These are phyloP conservation scores for Eptesicus fuscus DNA, from an alignment of 2,113 vertebrate genomes.

Conservation along the genomic window DNA sequence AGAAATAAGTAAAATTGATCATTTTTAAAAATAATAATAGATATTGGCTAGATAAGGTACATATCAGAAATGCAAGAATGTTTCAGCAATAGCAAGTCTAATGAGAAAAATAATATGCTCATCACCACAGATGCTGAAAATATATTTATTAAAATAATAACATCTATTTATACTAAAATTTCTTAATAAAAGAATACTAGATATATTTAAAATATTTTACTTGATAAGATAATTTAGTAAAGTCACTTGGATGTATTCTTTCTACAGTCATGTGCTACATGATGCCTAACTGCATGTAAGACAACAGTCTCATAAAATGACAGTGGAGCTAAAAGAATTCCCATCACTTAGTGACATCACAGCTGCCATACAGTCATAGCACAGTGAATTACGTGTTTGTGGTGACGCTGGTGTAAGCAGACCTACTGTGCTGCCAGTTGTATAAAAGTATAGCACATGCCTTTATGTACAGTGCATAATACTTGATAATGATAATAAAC, in stretches of 20 bases:
- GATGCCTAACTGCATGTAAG: not conserved
- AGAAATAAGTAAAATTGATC: slow-evolving; percentile 16
- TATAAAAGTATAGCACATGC: not conserved
- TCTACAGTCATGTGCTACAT: not conserved
- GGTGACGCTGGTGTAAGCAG: not conserved
- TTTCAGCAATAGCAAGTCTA: not conserved
- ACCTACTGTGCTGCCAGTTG: too few species aligned
- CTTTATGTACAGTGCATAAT: not conserved
- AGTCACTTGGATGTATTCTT: not conserved
- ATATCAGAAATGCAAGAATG: not conserved
- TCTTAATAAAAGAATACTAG: slow-evolving; percentile 1
- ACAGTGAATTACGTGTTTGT: not conserved
- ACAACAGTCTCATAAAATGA: not conserved
- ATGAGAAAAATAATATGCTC: not conserved
- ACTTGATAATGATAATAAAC: not conserved
- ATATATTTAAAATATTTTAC: not conserved
- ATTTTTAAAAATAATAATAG: slow-evolving; percentile 33
- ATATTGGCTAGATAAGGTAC: not conserved
- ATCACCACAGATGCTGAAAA: not conserved
- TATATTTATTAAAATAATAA: not conserved
- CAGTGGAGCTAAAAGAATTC: not conserved
- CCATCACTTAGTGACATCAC: not conserved
- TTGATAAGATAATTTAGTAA: not conserved
- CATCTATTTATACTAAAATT: not conserved
- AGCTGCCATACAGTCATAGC: not conserved